Conservation (phyloP, 2,888 invertebrate species). For the Tuberolachnus salignus region DNA sequence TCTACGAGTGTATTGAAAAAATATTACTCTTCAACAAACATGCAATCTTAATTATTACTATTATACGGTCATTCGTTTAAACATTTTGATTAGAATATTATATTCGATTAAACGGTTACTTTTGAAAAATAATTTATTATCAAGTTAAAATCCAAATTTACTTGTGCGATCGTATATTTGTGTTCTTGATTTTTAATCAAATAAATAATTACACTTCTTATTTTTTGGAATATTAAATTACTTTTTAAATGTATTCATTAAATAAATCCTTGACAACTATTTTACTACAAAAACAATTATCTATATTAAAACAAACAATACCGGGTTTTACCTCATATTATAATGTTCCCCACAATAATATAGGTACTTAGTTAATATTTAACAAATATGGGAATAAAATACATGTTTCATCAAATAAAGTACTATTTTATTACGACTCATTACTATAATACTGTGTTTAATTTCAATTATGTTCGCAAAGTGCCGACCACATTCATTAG, state of each 20-base stretch:
- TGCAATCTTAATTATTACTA: too few species aligned
- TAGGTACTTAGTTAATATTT: background rate
- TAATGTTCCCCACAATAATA: background rate
- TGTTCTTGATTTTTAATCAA: too few species aligned
- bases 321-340: background rate
- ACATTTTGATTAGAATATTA: too few species aligned
- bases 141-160: too few species aligned
- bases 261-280: constrained; percentile 7
- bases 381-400: background rate
- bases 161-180: too few species aligned
- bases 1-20: too few species aligned
- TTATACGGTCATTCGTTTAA: too few species aligned
- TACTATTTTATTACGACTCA: background rate
- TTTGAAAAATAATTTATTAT: too few species aligned
- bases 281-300: background rate
- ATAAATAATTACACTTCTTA: too few species aligned
- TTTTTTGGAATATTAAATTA: too few species aligned
- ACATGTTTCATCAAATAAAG: constrained; percentile 10
- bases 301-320: background rate
- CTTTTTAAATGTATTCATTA: background rate
- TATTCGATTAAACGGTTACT: too few species aligned
- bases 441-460: constrained; percentile 2
- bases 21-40: too few species aligned
- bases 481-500: background rate
- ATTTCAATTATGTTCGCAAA: background rate